Evolutionary conservation across 2,797 vertebrate genomes (phyloP), one percentile per base, ranked within the genome.

Genomic region (Takifugu rubripes): DNA sequence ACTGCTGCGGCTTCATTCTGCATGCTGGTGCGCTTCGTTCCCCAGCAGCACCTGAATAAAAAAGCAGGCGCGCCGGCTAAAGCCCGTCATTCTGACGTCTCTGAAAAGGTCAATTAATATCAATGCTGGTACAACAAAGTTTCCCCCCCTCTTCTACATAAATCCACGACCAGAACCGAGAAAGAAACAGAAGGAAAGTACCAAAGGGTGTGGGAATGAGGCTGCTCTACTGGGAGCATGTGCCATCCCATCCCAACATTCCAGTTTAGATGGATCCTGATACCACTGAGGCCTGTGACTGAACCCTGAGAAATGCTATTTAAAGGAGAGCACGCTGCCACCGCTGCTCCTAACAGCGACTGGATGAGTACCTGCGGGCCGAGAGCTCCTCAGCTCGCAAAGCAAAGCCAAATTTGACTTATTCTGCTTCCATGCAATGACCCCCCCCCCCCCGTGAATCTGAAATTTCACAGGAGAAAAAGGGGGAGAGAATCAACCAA

Each of bases 21-120:
- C 56, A 69, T 77, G 72, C 59, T 59, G 60, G 50, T n/a, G 11
- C 49, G 64, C 63, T 64, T 56, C 66, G 33, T 54, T 71, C 68
- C 56, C 68, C 60, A 69, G 51, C 57, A 49, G 43, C 36, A 49
- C 61, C 51, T 68, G 66, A 81, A 73, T 67, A 73, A 77, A 80
- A 66, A 76, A 70, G 58, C 46, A 43, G 54, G 60, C 66, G 21
- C 64, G 63, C 64, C 78, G 72, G 72, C 77, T 58, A 78, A 68
- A 61, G 54, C 66, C 62, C 42, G 15, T 57, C 68, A 63, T 78
- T 79, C 70, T 56, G 59, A 62, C 51, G 66, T 46, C 53, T 78
- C 63, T 72, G 78, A 83, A 84, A 86, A 88, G 84, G 85, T 86
- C 77, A 85, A 82, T 81, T 83, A 83, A 83, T 83, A 82, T 75